Conservation (phyloP, 2,797 vertebrate genomes). For the Acanthurus leucopareius region DNA sequence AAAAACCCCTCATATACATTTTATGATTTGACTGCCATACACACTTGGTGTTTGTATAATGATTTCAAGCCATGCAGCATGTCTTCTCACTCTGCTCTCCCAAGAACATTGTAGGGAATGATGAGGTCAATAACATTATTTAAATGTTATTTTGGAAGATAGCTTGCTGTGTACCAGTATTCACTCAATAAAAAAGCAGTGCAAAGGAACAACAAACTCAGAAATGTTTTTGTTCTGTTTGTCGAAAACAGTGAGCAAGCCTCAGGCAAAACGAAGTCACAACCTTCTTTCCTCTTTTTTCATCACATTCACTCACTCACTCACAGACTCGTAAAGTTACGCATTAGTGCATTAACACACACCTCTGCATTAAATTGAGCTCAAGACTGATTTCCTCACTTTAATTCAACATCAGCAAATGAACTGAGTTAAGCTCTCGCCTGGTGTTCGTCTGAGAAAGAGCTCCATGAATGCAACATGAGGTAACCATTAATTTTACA, state of each 20-base stretch:
- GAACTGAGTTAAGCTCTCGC: constrained; percentile 56
- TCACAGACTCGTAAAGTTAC: constrained; percentile 36
- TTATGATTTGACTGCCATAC: constrained; percentile 35
- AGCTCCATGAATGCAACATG: constrained; percentile 69
- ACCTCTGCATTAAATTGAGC: constrained; percentile 32
- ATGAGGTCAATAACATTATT: constrained; percentile 75
- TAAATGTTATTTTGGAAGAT: constrained; percentile 79
- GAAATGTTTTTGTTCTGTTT: constrained; percentile 68
- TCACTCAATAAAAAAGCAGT: constrained; percentile 73
- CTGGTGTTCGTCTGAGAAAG: constrained; percentile 54
- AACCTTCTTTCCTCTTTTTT: constrained; percentile 40
- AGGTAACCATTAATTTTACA: constrained; percentile 76
- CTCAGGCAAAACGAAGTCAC: constrained; percentile 56
- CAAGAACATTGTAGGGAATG: constrained; percentile 51
- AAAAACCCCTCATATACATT: constrained; percentile 24
- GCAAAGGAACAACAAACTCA: constrained; percentile 80
- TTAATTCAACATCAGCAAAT: constrained; percentile 43
- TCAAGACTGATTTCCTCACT: constrained; percentile 55
- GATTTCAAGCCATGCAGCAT: constrained; percentile 58
- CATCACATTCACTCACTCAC: constrained; percentile 60
- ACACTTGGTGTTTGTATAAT: constrained; percentile 36
- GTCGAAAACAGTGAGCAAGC: constrained; percentile 75
- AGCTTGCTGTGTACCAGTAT: constrained; percentile 74
- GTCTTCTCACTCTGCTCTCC: constrained; percentile 55
- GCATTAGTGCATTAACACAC: constrained; percentile 42